Conservation (phyloP, 2,888 invertebrate genomes). For the Hyppa rectilinea region DNA sequence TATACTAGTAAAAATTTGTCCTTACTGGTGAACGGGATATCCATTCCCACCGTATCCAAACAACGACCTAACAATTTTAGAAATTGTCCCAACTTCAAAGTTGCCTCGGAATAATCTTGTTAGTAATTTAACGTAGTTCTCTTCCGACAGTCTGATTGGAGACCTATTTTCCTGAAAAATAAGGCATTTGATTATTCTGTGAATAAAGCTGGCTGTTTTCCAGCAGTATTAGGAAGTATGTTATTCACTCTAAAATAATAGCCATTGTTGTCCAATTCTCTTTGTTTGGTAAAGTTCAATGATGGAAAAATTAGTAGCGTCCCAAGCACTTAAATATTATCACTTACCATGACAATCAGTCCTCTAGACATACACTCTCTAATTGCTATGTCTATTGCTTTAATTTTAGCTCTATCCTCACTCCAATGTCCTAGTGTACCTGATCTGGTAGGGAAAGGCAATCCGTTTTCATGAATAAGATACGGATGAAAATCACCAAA, state of each 20-base stretch:
- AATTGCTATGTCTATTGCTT: conserved; percentile 82
- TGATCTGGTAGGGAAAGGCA: conserved; percentile 82
- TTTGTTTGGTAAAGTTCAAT: not conserved
- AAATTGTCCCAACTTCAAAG: conserved; percentile 78
- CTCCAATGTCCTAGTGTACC: conserved; percentile 72
- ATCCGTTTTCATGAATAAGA: conserved; percentile 83
- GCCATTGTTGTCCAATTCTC: not conserved
- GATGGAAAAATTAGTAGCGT: not conserved
- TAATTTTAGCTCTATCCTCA: conserved; percentile 76
- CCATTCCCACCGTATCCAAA: conserved; percentile 82
- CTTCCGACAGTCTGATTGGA: conserved; percentile 78
- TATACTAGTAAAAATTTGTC: not conserved
- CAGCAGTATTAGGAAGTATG: not conserved
- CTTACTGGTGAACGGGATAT: conserved; percentile 78
- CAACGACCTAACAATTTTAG: conserved; percentile 80
- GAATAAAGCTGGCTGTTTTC: not conserved
- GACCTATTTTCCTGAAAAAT: conserved; percentile 80
- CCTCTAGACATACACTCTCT: conserved; percentile 83
- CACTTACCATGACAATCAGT: conserved; percentile 81
- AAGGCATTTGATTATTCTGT: not conserved
- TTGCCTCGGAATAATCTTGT: conserved; percentile 84
- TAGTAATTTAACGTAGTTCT: conserved; percentile 81
- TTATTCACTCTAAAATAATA: not conserved
- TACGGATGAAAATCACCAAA: conserved; percentile 78
- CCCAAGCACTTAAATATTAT: not conserved